phyloP scores from a whole-genome alignment of 2,797 vertebrate species.

The Malacoctenus gilli region DNA sequence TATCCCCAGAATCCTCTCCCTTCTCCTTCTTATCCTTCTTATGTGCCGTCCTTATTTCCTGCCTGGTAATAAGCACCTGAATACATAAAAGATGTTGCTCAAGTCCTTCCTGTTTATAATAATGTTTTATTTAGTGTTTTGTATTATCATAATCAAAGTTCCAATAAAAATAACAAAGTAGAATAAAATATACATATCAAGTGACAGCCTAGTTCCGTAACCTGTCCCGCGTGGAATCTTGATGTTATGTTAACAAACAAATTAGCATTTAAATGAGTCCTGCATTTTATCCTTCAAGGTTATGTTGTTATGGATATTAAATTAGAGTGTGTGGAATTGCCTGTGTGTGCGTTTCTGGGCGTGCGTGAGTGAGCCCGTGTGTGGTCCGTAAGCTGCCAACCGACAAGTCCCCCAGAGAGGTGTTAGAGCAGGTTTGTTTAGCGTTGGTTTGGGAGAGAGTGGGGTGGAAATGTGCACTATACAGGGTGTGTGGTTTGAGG shows the following conservation, averaged over 20 bases:
- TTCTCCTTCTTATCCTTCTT: conserved; percentile 35
- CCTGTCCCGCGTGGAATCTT: conserved; percentile 82
- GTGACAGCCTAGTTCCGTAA: conserved; percentile 84
- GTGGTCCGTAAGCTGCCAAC: conserved; percentile 77
- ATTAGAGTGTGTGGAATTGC: conserved; percentile 79
- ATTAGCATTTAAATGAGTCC: conserved; percentile 90
- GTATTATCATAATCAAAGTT: conserved; percentile 88
- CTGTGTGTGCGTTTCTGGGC: conserved; percentile 53
- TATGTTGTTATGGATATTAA: conserved; percentile 89
- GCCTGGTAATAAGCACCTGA: conserved; percentile 79
- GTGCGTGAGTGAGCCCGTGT: conserved; percentile 52
- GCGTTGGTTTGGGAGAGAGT: conserved; percentile 66
- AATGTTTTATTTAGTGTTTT: conserved; percentile 89
- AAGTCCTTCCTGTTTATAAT: conserved; percentile 84
- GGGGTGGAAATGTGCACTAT: conserved; percentile 47
- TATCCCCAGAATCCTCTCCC: conserved; percentile 44
- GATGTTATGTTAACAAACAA: conserved; percentile 90
- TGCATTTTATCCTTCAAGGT: conserved; percentile 88
- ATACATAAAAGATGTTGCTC: conserved; percentile 82
- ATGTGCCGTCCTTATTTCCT: conserved; percentile 67
- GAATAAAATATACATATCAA: conserved; percentile 89
- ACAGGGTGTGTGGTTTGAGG: conserved; percentile 35
- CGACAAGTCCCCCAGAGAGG: conserved; percentile 75
- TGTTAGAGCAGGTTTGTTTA: conserved; percentile 77
- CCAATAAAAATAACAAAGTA: conserved; percentile 87